These are phyloP conservation scores for Ammodytes dubius DNA, from an alignment of 2,113 vertebrate genomes.

Conservation along the genomic window DNA sequence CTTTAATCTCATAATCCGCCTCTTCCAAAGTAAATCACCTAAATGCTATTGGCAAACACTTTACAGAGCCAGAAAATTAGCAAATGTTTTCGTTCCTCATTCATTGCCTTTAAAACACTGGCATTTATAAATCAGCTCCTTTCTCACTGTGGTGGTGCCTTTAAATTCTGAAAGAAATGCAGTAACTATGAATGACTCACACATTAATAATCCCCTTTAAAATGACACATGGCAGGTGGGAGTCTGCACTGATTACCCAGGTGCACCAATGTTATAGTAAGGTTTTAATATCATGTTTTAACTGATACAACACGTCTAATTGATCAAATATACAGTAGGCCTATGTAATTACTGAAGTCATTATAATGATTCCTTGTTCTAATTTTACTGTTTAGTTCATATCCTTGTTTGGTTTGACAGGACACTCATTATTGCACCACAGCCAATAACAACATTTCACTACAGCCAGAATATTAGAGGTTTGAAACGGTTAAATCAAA, in stretches of 20 bases:
- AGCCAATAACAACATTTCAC: too few species aligned
- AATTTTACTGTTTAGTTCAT: too few species aligned
- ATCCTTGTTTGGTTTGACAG: too few species aligned
- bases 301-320: background rate
- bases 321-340: too few species aligned
- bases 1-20: slow-evolving; percentile 25
- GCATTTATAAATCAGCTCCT: background rate
- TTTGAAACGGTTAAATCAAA: too few species aligned
- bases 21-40: slow-evolving; percentile 4
- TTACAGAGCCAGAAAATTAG: background rate
- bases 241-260: background rate
- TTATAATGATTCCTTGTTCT: too few species aligned
- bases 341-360: background rate
- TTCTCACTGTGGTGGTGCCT: slow-evolving; percentile 35
- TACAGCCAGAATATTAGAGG: too few species aligned
- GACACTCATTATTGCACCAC: too few species aligned
- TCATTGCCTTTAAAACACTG: background rate
- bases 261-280: slow-evolving; percentile 6
- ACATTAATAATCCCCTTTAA: background rate
- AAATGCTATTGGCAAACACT: background rate
- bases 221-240: too few species aligned
- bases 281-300: background rate
- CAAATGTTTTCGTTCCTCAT: slow-evolving; percentile 8
- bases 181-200: background rate
- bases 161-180: slow-evolving; percentile 12